Conservation (phyloP, 2,888 invertebrate genomes). For the Amblyjoppa proteus region DNA sequence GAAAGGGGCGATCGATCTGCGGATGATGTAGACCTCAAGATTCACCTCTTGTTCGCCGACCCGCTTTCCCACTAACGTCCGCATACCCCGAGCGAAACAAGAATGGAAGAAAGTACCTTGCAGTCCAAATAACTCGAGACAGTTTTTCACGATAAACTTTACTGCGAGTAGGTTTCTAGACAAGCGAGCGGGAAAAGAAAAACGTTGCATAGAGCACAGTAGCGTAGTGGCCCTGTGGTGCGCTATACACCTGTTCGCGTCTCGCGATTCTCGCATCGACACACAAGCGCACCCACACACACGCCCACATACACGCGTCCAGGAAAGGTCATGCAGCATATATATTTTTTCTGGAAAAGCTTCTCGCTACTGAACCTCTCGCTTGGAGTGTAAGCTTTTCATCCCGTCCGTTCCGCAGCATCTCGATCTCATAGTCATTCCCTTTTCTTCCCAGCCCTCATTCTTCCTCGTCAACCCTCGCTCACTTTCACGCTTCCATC, state of each 20-base stretch:
- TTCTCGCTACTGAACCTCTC: conserved; percentile 55
- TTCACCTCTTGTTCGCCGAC: conserved; percentile 7
- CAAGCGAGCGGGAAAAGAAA: conserved; percentile 32
- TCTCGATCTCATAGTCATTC: conserved; percentile 60
- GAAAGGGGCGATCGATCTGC: conserved; percentile 9
- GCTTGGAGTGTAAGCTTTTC: conserved; percentile 56
- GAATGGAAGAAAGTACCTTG: neutral
- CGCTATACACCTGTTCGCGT: conserved; percentile 23
- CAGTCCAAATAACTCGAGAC: conserved; percentile 29
- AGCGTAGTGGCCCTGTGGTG: conserved; percentile 29
- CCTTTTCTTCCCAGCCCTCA: conserved; percentile 40
- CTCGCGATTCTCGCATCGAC: conserved; percentile 45
- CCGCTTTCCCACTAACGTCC: neutral
- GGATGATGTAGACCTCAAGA: neutral
- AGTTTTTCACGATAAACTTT: conserved; percentile 55
- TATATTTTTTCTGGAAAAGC: conserved; percentile 61
- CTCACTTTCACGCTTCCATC: conserved; percentile 62
- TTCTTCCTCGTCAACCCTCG: conserved; percentile 15
- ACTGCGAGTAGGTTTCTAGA: conserved; percentile 56
- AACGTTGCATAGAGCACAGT: neutral
- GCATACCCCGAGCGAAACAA: neutral
- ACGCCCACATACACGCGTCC: neutral
- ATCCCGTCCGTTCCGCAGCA: conserved; percentile 46
- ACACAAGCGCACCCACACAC: conserved; percentile 9
- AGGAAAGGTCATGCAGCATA: conserved; percentile 33